These are phyloP conservation scores for Sciurus carolinensis DNA, from an alignment of 2,797 vertebrate species.

Conservation along the genomic window DNA sequence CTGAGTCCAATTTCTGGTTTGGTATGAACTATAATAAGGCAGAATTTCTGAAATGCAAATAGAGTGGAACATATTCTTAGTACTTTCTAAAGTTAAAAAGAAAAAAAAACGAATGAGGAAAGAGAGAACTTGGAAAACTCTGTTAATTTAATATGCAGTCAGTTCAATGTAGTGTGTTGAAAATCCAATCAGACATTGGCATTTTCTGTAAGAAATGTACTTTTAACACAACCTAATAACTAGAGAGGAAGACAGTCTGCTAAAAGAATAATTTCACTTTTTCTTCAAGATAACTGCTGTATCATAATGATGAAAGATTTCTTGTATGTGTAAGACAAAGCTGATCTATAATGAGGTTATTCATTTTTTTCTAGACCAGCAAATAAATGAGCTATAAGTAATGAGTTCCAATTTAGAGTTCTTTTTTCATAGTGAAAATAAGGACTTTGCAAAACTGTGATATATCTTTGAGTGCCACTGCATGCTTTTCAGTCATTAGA, in stretches of 20 bases:
- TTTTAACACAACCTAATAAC: conserved; percentile 76
- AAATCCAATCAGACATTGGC: conserved; percentile 74
- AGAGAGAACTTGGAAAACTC: conserved; percentile 41
- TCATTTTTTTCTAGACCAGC: conserved; percentile 55
- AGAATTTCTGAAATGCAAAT: conserved; percentile 51
- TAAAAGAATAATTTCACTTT: conserved; percentile 80
- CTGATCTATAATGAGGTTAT: conserved; percentile 76
- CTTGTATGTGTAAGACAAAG: conserved; percentile 77
- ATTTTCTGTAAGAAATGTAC: conserved; percentile 75
- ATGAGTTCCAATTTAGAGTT: conserved; percentile 67
- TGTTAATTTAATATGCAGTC: conserved; percentile 63
- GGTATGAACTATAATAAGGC: background rate
- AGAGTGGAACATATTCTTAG: conserved; percentile 18
- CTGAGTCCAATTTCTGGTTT: background rate
- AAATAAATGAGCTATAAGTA: conserved; percentile 79
- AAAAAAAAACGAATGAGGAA: background rate
- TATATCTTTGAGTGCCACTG: background rate
- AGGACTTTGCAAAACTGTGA: background rate
- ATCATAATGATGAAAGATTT: conserved; percentile 75
- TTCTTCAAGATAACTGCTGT: conserved; percentile 71
- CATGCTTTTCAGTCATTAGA: conserved; percentile 65
- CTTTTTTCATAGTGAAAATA: conserved; percentile 69
- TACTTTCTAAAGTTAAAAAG: conserved; percentile 46
- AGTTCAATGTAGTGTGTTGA: conserved; percentile 44
- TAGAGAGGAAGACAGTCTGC: conserved; percentile 57